Evolutionary conservation across 92 coral and sea anemone genomes (phyloP).

Genomic region (Epizoanthus fatuus): DNA sequence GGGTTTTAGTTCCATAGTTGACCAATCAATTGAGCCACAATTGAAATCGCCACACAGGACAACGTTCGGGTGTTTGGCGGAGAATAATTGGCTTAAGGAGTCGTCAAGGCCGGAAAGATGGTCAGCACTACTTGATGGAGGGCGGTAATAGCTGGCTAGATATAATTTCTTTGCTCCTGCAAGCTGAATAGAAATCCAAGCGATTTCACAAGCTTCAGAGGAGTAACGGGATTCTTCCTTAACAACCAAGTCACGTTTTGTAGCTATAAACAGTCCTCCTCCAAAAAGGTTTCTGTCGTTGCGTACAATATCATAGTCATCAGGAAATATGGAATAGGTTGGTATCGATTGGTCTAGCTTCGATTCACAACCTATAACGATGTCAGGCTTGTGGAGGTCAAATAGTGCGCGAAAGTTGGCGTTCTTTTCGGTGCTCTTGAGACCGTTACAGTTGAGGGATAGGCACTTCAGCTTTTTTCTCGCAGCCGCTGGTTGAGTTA

Average conservation of each 20-base stretch:
- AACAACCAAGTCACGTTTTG: slow-evolving; percentile 1
- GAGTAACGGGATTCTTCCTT: slow-evolving; percentile 9
- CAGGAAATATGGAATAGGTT: slow-evolving; percentile 31
- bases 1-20: not conserved
- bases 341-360: slow-evolving; percentile 6
- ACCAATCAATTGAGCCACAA: slow-evolving; percentile 7
- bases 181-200: slow-evolving; percentile 25
- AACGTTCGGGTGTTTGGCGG: not conserved
- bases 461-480: not conserved
- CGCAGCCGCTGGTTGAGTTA: not conserved
- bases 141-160: slow-evolving; percentile 29
- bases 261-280: slow-evolving; percentile 34
- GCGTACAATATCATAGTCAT: slow-evolving; percentile 21
- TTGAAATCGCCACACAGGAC: slow-evolving; percentile 30
- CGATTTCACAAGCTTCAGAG: slow-evolving; percentile 24
- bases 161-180: slow-evolving; percentile 28
- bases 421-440: slow-evolving; percentile 17
- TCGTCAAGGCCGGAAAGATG: slow-evolving; percentile 39
- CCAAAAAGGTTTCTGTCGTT: slow-evolving; percentile 26
- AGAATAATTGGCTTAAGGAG: slow-evolving; percentile 16
- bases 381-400: not conserved
- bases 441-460: slow-evolving; percentile 34
- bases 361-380: not conserved
- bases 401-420: not conserved
- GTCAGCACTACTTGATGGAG: slow-evolving; percentile 8